Conservation (phyloP, 2,888 invertebrate genomes). For the Mimas tiliae region DNA sequence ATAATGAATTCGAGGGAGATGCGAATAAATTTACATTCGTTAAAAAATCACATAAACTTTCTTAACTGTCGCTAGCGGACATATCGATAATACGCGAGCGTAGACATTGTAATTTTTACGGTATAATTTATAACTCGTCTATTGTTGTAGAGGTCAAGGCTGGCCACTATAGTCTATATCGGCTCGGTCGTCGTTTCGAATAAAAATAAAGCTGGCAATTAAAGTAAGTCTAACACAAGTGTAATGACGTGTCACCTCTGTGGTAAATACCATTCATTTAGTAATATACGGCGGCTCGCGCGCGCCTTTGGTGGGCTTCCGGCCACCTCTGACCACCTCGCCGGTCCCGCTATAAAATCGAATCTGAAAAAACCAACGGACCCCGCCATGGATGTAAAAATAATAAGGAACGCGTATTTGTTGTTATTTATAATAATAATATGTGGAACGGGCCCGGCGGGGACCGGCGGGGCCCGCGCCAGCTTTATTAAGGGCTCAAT, state of each 20-base stretch:
- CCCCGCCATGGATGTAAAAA: conserved; percentile 58
- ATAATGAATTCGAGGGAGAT: conserved; percentile 33
- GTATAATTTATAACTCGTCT: conserved; percentile 45
- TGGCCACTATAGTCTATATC: conserved; percentile 30
- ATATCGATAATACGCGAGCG: conserved; percentile 4
- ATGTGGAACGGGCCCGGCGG: conserved; percentile 61
- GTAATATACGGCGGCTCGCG: conserved; percentile 48
- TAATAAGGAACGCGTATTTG: conserved; percentile 69
- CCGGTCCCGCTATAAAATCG: conserved; percentile 44
- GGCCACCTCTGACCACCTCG: conserved; percentile 48
- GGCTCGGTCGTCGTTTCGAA: conserved; percentile 5
- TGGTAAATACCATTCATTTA: conserved; percentile 54
- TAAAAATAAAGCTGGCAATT: conserved; percentile 41
- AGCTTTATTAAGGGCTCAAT: conserved; percentile 83
- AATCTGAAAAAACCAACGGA: conserved; percentile 51
- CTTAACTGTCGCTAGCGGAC: conserved; percentile 40
- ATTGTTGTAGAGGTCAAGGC: conserved; percentile 53
- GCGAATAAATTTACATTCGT: conserved; percentile 45
- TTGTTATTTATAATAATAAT: conserved; percentile 75
- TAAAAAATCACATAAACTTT: conserved; percentile 47
- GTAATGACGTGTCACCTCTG: conserved; percentile 59
- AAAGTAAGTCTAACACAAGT: conserved; percentile 56
- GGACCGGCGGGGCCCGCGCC: conserved; percentile 52
- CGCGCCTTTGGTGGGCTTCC: conserved; percentile 72
- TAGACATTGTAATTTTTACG: conserved; percentile 54